Conservation (phyloP, 2,888 invertebrate species). For the Pasiphila rectangulata region DNA sequence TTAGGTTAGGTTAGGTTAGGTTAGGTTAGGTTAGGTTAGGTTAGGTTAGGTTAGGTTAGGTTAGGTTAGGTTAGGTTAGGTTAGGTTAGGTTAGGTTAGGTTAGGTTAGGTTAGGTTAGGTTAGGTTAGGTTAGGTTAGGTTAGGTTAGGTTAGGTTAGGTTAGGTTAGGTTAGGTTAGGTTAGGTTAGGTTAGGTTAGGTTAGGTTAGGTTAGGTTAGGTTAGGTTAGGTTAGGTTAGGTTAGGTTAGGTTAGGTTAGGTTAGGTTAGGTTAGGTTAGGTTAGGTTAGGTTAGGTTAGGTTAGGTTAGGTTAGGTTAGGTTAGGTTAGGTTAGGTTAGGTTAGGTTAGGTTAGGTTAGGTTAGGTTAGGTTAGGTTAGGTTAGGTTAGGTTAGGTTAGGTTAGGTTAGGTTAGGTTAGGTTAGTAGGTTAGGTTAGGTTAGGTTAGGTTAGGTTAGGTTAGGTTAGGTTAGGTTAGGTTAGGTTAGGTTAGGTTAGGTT, state of each 20-base stretch:
- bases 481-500: slow-evolving; percentile 26
- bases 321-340: slow-evolving; percentile 34
- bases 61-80: slow-evolving; percentile 30
- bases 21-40: slow-evolving; percentile 25
- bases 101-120: slow-evolving; percentile 30
- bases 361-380: slow-evolving; percentile 34
- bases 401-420: slow-evolving; percentile 26
- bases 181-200: slow-evolving; percentile 29
- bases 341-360: slow-evolving; percentile 34
- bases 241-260: slow-evolving; percentile 33
- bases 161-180: slow-evolving; percentile 31
- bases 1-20: slow-evolving; percentile 25
- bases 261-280: slow-evolving; percentile 36
- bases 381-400: slow-evolving; percentile 27
- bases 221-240: slow-evolving; percentile 32
- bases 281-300: slow-evolving; percentile 34
- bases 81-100: slow-evolving; percentile 32
- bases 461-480: slow-evolving; percentile 24
- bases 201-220: slow-evolving; percentile 28
- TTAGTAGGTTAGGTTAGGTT: no score
- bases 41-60: slow-evolving; percentile 25
- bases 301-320: slow-evolving; percentile 35
- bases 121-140: slow-evolving; percentile 30
- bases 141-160: slow-evolving; percentile 32
- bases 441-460: slow-evolving; percentile 25